A percentile compares a stretch with the other conserved stretches of the same genome.
These are phyloP conservation scores for Gadus macrocephalus DNA, from an alignment of 2,113 vertebrate genomes.

Conservation along the genomic window DNA sequence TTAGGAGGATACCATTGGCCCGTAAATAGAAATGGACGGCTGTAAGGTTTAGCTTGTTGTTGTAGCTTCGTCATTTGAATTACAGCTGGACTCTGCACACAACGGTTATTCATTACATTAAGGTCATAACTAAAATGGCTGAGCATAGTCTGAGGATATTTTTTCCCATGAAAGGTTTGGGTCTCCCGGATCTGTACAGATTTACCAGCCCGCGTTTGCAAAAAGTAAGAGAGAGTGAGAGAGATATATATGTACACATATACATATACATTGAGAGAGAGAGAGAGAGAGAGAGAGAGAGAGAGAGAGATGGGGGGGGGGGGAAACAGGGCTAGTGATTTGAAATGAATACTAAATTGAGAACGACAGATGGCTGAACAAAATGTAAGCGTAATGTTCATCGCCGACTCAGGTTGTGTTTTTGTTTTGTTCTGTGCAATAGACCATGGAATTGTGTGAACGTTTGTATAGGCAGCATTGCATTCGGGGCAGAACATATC, in stretches of 20 bases:
- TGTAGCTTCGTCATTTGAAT: not conserved
- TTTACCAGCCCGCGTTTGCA: not conserved
- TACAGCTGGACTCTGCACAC: not conserved
- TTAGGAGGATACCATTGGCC: conserved; percentile 2
- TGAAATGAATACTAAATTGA: too few species aligned
- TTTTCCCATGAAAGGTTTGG: not conserved
- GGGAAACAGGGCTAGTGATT: not conserved
- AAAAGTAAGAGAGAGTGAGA: not conserved
- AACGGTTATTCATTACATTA: not conserved
- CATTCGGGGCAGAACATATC: conserved; percentile 35
- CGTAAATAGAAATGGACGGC: not conserved
- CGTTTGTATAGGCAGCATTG: conserved; percentile 32
- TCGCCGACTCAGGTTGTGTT: not conserved
- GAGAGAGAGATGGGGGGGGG: conserved; percentile 5
- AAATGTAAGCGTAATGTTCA: conserved; percentile 16
- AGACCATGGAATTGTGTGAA: conserved; percentile 18
- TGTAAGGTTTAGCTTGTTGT: not conserved
- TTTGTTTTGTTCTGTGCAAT: conserved; percentile 8
- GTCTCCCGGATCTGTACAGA: not conserved
- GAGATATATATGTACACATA: not conserved
- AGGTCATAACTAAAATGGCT: not conserved
- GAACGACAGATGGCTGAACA: too few species aligned
- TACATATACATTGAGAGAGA: not conserved
- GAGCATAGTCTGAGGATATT: not conserved
- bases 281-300: conserved; percentile 1